phyloP scores from a whole-genome alignment of 2,113 vertebrate genomes.

The Bungarus multicinctus region DNA sequence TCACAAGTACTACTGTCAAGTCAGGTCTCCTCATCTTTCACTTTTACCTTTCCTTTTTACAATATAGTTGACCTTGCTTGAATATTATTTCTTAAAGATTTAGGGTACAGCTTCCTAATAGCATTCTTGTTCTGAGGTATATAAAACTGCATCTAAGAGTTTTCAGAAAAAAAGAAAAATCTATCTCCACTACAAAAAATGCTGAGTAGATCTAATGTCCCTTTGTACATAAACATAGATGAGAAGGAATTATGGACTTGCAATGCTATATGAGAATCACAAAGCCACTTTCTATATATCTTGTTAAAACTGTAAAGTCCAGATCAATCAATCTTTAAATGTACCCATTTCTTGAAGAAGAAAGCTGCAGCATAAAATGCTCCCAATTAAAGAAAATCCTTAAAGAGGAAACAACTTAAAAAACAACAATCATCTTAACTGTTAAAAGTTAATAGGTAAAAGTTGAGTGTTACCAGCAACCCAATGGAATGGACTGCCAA shows the following conservation, averaged over 20 bases:
- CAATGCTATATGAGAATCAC: neutral
- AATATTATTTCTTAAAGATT: neutral
- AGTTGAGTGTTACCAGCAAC: neutral
- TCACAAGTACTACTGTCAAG: neutral
- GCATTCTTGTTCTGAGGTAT: neutral
- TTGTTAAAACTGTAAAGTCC: neutral
- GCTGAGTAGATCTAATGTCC: neutral
- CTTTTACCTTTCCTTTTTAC: neutral
- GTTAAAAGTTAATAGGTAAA: too few species aligned
- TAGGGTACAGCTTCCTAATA: neutral
- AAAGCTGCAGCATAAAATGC: neutral
- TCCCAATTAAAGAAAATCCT: neutral
- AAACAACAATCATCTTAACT: too few species aligned
- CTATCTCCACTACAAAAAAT: neutral
- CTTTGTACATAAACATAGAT: neutral
- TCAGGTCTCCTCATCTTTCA: neutral
- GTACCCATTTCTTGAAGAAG: neutral
- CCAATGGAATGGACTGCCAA: rapidly evolving
- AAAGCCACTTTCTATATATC: neutral
- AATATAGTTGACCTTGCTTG: neutral
- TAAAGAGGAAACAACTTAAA: neutral
- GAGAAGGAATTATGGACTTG: neutral
- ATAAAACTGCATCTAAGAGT: neutral
- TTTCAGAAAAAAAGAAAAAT: neutral
- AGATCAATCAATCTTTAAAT: neutral